Evolutionary conservation across 1,140 invertebrate species (phyloP), one percentile per base, ranked within the genome.

Genomic region (Drosophila sulfurigaster): DNA sequence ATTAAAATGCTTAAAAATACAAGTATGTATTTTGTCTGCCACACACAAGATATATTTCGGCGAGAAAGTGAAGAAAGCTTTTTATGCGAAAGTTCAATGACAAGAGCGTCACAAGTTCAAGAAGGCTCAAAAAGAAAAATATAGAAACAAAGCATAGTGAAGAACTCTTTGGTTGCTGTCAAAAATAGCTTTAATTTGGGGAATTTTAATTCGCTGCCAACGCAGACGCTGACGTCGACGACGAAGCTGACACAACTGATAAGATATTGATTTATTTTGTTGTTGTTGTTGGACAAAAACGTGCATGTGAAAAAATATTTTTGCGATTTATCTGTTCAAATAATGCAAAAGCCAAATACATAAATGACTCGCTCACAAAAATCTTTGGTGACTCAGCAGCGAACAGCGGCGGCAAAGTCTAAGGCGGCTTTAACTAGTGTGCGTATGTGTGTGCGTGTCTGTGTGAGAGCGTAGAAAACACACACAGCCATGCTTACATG

Each of bases 241-340:
- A 13, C 45, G 8, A 43, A 25, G 28, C 54, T 25, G 20, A 25
- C 16, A 28, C 11, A 11, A 52, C 75, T 86, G 82, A 86, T 86
- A 86, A 87, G 79, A 82, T 86, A 86, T 86, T 72, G 82, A 86
- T 87, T 86, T 82, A 68, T 60, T 28, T 15, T 8, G 35, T 7
- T 71, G 45, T 57, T 72, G 38, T 54, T 45, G 15, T 4, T 30
- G 49, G 49, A 35, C 41, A 52, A 68, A 68, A 75, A 64, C 68
- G 20, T 1, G 35, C 15, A 25, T 43, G 48, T 32, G 28, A 48
- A 49, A 35, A 64, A 60, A 10, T 10, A 38, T 38, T 45, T 32
- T 20, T 51, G 46, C 35, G 52, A 52, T 63, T 81, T 65, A 75
- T 77, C 63, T 67, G 51, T 6, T 8, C 20, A 25, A 5, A 49